Evolutionary conservation across 2,113 vertebrate genomes (phyloP).

Genomic region (Himantopus leucocephalus): DNA sequence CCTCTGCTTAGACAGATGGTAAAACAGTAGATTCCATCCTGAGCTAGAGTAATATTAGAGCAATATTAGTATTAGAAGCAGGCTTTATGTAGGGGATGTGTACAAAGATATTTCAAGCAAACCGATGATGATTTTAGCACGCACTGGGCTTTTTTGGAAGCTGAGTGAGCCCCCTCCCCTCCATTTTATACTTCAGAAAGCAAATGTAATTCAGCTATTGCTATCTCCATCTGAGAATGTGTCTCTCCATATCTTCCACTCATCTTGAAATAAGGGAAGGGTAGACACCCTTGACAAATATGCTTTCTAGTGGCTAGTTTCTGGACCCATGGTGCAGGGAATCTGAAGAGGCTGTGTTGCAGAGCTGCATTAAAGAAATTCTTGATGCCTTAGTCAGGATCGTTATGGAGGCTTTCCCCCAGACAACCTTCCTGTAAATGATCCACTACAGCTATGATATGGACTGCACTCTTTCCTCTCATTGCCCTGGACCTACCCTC

Average conservation of each 20-base stretch:
- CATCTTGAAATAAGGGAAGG: neutral
- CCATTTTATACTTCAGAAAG: neutral
- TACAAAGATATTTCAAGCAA: neutral
- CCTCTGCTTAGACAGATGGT: neutral
- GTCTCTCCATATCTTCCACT: neutral
- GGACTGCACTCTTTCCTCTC: neutral
- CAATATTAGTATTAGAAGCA: neutral
- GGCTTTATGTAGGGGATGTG: neutral
- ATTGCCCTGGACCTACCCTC: accelerated
- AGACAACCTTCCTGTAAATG: neutral
- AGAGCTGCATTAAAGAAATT: neutral
- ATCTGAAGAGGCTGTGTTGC: neutral
- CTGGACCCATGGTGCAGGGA: neutral
- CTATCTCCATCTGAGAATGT: neutral
- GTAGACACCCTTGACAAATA: neutral
- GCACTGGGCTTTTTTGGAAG: neutral
- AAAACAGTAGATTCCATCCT: neutral
- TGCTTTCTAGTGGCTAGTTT: neutral
- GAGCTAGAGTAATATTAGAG: neutral
- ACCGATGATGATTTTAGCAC: neutral
- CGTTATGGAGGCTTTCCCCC: neutral
- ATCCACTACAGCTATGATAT: accelerated
- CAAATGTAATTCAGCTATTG: neutral
- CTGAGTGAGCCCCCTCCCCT: neutral
- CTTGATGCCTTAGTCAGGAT: neutral